Evolutionary conservation across 2,888 invertebrate genomes (phyloP).

Genomic region (Drosophila mimica): DNA sequence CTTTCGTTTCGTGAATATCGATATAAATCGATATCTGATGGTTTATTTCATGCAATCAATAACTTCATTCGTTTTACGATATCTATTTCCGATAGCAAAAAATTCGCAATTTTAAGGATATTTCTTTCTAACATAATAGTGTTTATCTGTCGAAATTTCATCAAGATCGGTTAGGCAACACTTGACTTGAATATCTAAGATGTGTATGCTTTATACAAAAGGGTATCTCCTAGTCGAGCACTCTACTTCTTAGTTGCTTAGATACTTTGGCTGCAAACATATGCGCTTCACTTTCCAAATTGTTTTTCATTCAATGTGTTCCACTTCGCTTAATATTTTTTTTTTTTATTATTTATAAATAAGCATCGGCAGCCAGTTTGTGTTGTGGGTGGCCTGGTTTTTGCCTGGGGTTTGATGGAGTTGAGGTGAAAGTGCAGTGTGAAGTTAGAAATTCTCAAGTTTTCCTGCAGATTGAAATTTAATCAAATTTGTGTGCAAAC

Average conservation of each 20-base stretch:
- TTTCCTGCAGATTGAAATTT: neutral
- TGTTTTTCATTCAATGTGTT: slow-evolving; percentile 35
- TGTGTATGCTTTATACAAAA: neutral
- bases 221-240: neutral
- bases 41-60: too few relatives aligned
- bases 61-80: too few relatives aligned
- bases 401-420: neutral
- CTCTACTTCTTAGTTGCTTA: neutral
- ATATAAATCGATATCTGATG: neutral
- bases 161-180: neutral
- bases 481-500: neutral
- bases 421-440: neutral
- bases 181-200: neutral
- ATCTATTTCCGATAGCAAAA: neutral
- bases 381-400: slow-evolving; percentile 50
- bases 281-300: slow-evolving; percentile 2
- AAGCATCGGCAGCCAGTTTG: slow-evolving; percentile 4
- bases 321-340: slow-evolving; percentile 52
- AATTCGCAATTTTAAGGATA: neutral
- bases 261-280: neutral
- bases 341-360: slow-evolving; percentile 40
- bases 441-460: slow-evolving; percentile 2
- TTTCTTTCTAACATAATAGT: neutral
- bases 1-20: neutral
- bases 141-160: neutral